phyloP scores from a whole-genome alignment of 2,797 vertebrate species.

The Diglossa cyanea region DNA sequence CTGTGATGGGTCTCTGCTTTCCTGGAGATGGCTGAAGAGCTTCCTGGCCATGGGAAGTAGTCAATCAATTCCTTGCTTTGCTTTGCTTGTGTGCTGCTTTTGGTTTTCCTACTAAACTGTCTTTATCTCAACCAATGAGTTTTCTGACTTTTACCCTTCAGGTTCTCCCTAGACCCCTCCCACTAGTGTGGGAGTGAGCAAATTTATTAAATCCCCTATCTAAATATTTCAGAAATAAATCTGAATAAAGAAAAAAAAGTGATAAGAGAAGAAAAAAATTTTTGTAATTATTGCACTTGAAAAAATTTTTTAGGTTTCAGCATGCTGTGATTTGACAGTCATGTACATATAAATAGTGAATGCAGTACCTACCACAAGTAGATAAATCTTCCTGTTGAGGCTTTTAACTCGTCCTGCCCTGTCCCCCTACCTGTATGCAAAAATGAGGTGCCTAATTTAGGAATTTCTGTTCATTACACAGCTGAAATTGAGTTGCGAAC shows the following conservation, averaged over 20 bases:
- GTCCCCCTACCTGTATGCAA: rapidly evolving
- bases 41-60: not conserved
- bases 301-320: not conserved
- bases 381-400: not conserved
- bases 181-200: too few species aligned
- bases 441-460: not conserved
- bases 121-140: not conserved
- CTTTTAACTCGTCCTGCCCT: not conserved
- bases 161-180: rapidly evolving
- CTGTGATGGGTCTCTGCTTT: not conserved
- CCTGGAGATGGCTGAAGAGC: not conserved
- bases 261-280: rapidly evolving
- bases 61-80: not conserved
- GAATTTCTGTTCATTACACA: not conserved
- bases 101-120: not conserved
- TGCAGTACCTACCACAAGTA: not conserved
- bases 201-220: not conserved
- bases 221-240: not conserved
- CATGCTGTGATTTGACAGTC: not conserved
- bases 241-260: not conserved
- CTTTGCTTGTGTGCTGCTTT: not conserved
- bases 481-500: not conserved
- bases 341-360: not conserved
- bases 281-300: not conserved
- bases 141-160: not conserved